phyloP scores from a whole-genome alignment of 2,113 vertebrate species.

The Eidolon helvum region DNA sequence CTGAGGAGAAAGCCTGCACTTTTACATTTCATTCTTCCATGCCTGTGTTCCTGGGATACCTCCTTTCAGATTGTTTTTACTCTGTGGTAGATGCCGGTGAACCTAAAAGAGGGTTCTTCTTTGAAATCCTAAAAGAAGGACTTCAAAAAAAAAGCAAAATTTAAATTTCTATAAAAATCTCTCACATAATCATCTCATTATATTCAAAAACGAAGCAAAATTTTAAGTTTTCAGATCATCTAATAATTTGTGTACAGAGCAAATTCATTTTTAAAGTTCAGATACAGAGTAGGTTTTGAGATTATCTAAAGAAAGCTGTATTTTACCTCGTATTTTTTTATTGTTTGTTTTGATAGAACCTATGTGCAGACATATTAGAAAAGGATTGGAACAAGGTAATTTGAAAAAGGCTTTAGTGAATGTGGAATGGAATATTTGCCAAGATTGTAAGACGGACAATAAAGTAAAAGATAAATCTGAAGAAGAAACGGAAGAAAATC shows the following conservation, averaged over 20 bases:
- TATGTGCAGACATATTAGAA: slow-evolving; percentile 90
- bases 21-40: background rate
- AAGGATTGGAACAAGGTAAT: slow-evolving; percentile 89
- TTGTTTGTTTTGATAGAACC: slow-evolving; percentile 82
- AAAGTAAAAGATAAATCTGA: slow-evolving; percentile 78
- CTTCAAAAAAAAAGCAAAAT: background rate
- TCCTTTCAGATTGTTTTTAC: background rate
- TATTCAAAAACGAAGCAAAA: background rate
- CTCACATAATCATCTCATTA: background rate
- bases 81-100: background rate
- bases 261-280: slow-evolving; percentile 3
- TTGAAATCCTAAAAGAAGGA: background rate
- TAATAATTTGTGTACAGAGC: background rate
- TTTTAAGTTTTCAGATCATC: background rate
- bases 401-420: slow-evolving; percentile 88
- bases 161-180: slow-evolving; percentile 10
- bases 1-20: background rate
- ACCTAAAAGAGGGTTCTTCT: too few species aligned
- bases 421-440: slow-evolving; percentile 88
- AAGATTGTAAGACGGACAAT: slow-evolving; percentile 88
- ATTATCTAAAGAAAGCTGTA: background rate
- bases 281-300: background rate
- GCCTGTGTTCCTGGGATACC: background rate
- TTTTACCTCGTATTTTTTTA: background rate
- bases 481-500: slow-evolving; percentile 79